These are phyloP conservation scores for Ciconia nigra DNA, from an alignment of 2,797 vertebrate species.

Conservation along the genomic window DNA sequence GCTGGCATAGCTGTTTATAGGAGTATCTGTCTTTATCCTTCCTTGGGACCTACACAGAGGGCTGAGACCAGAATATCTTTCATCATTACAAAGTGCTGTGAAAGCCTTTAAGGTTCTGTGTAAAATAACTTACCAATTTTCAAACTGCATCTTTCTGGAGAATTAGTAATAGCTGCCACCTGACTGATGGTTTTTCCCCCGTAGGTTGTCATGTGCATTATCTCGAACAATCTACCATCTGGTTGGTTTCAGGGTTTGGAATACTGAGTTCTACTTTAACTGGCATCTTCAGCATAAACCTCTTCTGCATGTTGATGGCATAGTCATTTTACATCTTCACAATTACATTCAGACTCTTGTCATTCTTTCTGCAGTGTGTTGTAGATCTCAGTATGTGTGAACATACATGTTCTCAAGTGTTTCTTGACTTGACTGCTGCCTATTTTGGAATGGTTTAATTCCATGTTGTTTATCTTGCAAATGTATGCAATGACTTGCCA, in stretches of 20 bases:
- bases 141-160: not conserved
- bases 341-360: not conserved
- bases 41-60: not conserved
- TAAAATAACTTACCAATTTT: not conserved
- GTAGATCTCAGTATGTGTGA: not conserved
- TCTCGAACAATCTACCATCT: not conserved
- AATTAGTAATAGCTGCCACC: not conserved
- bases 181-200: not conserved
- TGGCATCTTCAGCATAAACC: not conserved
- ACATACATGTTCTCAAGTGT: not conserved
- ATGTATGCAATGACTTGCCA: not conserved
- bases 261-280: not conserved
- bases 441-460: not conserved
- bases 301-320: fast-evolving
- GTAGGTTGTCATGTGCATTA: not conserved
- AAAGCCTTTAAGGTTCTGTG: not conserved
- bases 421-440: not conserved
- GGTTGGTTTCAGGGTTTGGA: not conserved
- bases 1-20: not conserved
- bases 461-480: not conserved
- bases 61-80: not conserved
- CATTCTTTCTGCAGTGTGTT: not conserved
- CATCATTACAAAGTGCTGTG: not conserved
- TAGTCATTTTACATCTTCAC: not conserved
- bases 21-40: not conserved